Evolutionary conservation across 2,797 vertebrate species (phyloP), one percentile per base, ranked within the genome.

Genomic region (Cyprinella venusta): DNA sequence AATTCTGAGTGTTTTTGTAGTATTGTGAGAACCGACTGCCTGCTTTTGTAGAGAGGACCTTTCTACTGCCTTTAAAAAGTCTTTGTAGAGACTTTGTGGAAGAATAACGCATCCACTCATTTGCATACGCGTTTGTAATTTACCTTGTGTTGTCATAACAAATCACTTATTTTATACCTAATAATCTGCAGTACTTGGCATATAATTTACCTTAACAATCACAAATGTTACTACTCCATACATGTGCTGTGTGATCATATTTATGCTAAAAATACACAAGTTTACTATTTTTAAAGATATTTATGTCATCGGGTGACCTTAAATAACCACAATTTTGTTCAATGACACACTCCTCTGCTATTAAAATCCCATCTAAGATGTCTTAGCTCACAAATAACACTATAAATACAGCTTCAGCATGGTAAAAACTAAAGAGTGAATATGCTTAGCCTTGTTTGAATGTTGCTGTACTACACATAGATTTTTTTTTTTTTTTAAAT

Each of bases 61-160:
- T 79, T 76, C 63, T 71, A n/a, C 45, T 45, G 75, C 48, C 52
- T 81, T 64, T 71, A 50, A 33, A 76, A 50, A 76, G 78, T 82
- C 74, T 72, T 84, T 79, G 52, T 30, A 69, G 52, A 82, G 64
- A 40, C 76, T 68, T 80, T 76, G 52, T 40, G 63, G 33, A 65
- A 52, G 18, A 59, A 54, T 12, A 64, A 69, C 77, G 75, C 74
- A 36, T 71, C 71, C 30, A 30, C 42, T 64, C 36, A 65, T 56
- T 54, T 83, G 68, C n/a, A 59, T 45, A 42, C 9, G 6, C n/a
- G 21, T 76, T 64, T 48, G 48, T 45, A 56, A 82, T 61, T 86
- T 77, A 80, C 72, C 63, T 81, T 75, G 26, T 83, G 75, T 68
- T 79, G 77, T 67, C 52, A 40, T 33, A 76, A 40, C 71, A 76